Evolutionary conservation across 2,113 vertebrate genomes (phyloP).

Genomic region (Merops nubicus): DNA sequence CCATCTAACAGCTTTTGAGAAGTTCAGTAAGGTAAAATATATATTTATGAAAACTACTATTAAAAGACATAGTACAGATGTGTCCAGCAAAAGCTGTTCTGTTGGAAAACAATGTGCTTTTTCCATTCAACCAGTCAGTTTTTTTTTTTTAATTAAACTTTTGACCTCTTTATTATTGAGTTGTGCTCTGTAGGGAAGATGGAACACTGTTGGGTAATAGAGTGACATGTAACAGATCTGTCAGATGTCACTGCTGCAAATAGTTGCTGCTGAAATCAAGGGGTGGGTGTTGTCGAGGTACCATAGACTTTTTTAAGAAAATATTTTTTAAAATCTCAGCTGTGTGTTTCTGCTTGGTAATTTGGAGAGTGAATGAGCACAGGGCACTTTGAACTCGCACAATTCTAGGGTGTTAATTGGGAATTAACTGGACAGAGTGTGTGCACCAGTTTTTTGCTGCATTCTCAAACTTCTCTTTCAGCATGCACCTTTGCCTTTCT

Average conservation of each 20-base stretch:
- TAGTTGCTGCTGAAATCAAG: neutral
- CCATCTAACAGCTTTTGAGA: neutral
- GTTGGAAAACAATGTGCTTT: neutral
- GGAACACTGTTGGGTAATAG: neutral
- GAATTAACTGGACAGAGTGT: neutral
- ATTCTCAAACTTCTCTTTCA: neutral
- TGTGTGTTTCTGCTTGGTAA: neutral
- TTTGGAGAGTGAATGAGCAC: neutral
- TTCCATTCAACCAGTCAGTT: neutral
- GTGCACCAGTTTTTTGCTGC: neutral
- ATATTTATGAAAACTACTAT: neutral
- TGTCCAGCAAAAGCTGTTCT: neutral
- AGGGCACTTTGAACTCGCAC: neutral
- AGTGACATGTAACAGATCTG: neutral
- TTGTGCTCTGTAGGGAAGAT: neutral
- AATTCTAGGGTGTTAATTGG: fast-evolving
- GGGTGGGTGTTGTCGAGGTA: neutral
- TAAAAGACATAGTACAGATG: neutral
- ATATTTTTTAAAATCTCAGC: neutral
- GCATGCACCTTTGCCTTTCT: neutral
- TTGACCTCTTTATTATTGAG: neutral
- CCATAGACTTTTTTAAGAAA: neutral
- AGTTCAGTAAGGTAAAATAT: neutral
- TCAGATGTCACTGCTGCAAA: neutral
- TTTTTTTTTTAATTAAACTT: neutral